Evolutionary conservation across 2,888 invertebrate genomes (phyloP), one percentile per base, ranked within the genome.

Genomic region (Carcina quercana): DNA sequence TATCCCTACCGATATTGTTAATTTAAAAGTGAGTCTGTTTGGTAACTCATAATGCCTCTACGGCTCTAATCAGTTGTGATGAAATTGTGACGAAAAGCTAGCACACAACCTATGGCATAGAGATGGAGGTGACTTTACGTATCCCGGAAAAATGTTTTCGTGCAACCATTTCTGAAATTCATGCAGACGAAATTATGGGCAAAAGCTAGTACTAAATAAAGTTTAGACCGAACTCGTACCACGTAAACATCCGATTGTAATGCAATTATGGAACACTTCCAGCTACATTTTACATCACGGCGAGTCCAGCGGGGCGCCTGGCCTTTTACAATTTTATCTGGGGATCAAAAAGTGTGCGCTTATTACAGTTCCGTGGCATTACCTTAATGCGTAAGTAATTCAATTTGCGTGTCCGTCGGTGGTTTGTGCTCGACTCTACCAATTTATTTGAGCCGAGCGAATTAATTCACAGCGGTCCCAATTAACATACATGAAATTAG

Each of bases 361-460:
- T 61, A 66, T 66, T 66, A 65, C 60, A 63, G 53, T 72, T 67
- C 59, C 56, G 57, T 63, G 49, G 59, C 50, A 64, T 71, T 65
- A 66, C 54, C 47, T 51, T 59, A 62, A 65, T 58, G 57, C 57
- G 43, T 53, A 47, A 50, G 43, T 66, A 63, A 75, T 74, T 76
- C 50, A 67, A 73, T 72, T 67, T 52, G 11, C 49, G 45, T 58
- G 45, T 52, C 49, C 41, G 51, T 45, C 47, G 48, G 59, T 56
- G 58, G 64, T 63, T 49, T 35, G 20, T 31, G 43, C 41, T 52
- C 43, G 44, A 41, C 39, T 40, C 40, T 53, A 54, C 54, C 60
- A 62, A 65, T 71, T 66, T 53, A 62, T 66, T 62, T 68, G 57
- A 57, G 52, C 53, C 47, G 42, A 45, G 40, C 53, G 59, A 65